Base-by-base conservation (phyloP, 2,113 vertebrate species). In the Tretioscincus oriximinensis region DNA sequence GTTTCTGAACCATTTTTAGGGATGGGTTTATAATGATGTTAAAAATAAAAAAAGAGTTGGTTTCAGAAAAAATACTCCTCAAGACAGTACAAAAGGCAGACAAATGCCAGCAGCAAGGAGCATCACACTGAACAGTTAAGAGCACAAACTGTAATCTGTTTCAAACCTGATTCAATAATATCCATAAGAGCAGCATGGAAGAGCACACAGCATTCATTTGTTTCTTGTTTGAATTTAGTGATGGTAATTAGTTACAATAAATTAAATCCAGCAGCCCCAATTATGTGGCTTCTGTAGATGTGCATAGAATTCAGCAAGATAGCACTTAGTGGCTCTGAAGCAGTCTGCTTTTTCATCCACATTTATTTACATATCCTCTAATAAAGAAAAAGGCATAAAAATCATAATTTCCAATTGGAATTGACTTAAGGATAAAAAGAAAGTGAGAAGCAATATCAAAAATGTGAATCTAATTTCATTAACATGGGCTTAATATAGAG, bases 161-260 rank as follows among this genome's bases (percentile, higher is more conserved):
- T 26, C 81, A 28, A 20, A 86, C 58, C 18, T 73, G 66, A 41
- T 85, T 51, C 77, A 88, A 2, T 20, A 79, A 68, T 9, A 45
- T 1, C 7, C 22, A 71, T 0, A 70, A 4, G 77, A 47, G n/a
- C 31, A 41, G 7, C 61, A 83, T 10, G 0, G 0, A 84, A 20
- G 2, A 28, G 69, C 18, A 81, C 35, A 76, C 45, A 65, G 77
- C 2, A 22, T 73, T 83, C 4, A 73, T 26, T 21, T 66, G 45
- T 51, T 85, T 77, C n/a, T 7, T 6, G 9, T 79, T 85, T 67
- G 76, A 49, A 79, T 83, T 77, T 88, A 78, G 51, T 68, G 77
- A 79, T 49, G 68, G 78, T 2, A n/a, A 73, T 63, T 78, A 85
- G 72, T 66, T 18, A 47, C 76, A 84, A 75, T 77, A 76, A 81